Conservation (phyloP, 1,140 invertebrate species). For the Chionoecetes opilio region DNA sequence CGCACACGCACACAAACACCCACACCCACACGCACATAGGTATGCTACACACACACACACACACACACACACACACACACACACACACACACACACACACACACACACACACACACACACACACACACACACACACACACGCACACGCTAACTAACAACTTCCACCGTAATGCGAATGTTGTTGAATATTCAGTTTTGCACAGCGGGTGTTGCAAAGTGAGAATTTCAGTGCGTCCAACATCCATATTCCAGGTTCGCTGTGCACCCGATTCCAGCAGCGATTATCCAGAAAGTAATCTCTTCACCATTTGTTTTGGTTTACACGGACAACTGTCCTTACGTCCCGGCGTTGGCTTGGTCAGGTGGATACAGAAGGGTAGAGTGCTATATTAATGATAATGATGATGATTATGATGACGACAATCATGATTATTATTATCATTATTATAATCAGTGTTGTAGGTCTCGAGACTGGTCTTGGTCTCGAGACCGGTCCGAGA, state of each 20-base stretch:
- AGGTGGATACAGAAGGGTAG: neutral
- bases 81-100: neutral
- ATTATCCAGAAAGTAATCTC: slow-evolving; percentile 22
- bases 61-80: neutral
- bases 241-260: slow-evolving; percentile 17
- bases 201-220: slow-evolving; percentile 2
- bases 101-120: neutral
- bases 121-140: neutral
- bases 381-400: neutral
- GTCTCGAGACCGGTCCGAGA: too few species aligned
- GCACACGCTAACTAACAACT: slow-evolving; percentile 4
- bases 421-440: neutral
- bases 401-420: neutral
- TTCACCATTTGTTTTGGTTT: slow-evolving; percentile 6
- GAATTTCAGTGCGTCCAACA: slow-evolving; percentile 16
- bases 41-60: neutral
- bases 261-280: slow-evolving; percentile 23
- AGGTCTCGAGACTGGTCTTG: too few species aligned
- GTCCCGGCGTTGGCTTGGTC: neutral
- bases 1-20: neutral
- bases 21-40: neutral
- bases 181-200: slow-evolving; percentile 20
- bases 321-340: neutral
- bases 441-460: neutral
- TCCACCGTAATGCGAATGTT: slow-evolving; percentile 17